These are phyloP conservation scores for Gymnogyps californianus DNA, from an alignment of 2,113 vertebrate species.

Conservation along the genomic window DNA sequence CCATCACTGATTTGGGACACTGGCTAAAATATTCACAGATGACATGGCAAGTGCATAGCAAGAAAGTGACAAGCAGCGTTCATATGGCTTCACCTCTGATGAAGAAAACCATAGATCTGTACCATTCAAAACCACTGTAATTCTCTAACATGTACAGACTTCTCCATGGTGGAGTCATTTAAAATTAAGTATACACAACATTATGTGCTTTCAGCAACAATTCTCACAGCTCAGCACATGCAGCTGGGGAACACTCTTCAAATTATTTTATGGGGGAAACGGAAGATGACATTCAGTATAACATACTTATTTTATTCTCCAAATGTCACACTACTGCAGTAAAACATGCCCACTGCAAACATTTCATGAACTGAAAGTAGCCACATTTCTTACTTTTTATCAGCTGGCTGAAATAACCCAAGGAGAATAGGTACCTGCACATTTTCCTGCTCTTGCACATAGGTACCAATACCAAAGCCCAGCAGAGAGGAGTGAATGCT, in stretches of 20 bases:
- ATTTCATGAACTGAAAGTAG: neutral
- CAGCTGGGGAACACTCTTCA: neutral
- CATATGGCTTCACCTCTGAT: neutral
- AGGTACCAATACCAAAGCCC: neutral
- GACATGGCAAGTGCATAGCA: neutral
- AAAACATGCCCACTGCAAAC: neutral
- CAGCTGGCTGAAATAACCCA: neutral
- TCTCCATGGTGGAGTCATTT: neutral
- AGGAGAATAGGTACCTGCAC: neutral
- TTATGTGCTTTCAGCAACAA: neutral
- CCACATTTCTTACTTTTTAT: neutral
- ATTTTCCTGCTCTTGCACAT: neutral
- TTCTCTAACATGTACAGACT: neutral
- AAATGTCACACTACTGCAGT: neutral
- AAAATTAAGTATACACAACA: neutral
- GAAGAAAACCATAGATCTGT: neutral
- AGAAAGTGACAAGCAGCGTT: neutral
- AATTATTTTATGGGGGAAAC: constrained; percentile 34
- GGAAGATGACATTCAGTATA: constrained; percentile 5
- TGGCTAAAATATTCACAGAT: neutral
- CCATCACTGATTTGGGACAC: neutral
- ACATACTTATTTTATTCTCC: neutral
- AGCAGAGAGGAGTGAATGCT: neutral
- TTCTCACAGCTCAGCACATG: neutral
- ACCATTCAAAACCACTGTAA: neutral